These are phyloP conservation scores for Conops quadrifasciatus DNA, from an alignment of 2,888 invertebrate genomes.

Conservation along the genomic window DNA sequence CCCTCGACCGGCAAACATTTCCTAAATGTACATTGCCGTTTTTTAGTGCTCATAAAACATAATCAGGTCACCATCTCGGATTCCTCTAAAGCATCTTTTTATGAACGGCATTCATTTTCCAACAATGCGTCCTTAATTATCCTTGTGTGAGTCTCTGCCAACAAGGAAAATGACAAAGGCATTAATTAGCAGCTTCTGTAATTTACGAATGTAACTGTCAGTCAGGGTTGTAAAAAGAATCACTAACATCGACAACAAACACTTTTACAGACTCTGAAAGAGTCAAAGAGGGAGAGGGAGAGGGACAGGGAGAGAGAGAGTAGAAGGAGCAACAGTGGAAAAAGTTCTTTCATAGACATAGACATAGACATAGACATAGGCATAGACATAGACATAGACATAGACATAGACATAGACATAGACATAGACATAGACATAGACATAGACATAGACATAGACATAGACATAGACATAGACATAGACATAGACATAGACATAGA, in stretches of 20 bases:
- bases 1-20: no score
- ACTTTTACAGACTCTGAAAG: not conserved
- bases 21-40: no score
- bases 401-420: not conserved
- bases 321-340: not conserved
- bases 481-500: not conserved
- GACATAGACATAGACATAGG: not conserved
- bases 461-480: not conserved
- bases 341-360: not conserved
- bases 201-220: slow-evolving; percentile 1
- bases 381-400: not conserved
- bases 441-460: not conserved
- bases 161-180: not conserved
- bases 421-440: not conserved
- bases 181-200: slow-evolving; percentile 4
- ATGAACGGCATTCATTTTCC: not conserved
- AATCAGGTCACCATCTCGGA: no score
- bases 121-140: slow-evolving; percentile 19
- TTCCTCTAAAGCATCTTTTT: no score
- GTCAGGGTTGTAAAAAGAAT: not conserved
- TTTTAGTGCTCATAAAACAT: no score
- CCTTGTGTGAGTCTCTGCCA: not conserved
- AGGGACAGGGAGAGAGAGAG: not conserved
- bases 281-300: no score
- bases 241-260: not conserved